Percentiles rank a stretch among this genome's conserved stretches.
Conservation (phyloP, 2,113 vertebrate genomes). For the Hystrix cristata region DNA sequence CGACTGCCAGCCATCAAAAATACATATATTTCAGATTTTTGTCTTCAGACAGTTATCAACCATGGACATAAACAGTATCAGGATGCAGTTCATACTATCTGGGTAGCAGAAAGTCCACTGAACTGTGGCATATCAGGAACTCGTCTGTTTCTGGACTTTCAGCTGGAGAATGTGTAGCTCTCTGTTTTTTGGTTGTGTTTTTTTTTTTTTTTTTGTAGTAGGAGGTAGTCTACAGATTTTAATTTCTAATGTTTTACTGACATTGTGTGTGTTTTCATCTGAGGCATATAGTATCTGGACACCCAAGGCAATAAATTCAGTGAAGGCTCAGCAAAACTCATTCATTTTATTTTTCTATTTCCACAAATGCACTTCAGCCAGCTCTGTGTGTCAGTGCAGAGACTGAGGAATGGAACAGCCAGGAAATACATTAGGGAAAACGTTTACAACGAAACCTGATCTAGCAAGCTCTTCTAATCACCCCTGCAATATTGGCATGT, state of each 20-base stretch:
- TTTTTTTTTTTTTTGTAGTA: background rate
- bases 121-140: no score
- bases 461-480: slow-evolving; percentile 44
- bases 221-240: background rate
- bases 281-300: background rate
- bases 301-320: background rate
- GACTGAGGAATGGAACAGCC: background rate
- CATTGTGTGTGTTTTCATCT: background rate
- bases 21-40: background rate
- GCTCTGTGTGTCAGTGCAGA: background rate
- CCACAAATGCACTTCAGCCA: background rate
- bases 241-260: slow-evolving; percentile 15
- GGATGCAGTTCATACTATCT: background rate
- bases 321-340: background rate
- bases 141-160: background rate
- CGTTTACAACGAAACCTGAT: slow-evolving; percentile 60
- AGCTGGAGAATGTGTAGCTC: background rate
- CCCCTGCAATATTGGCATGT: slow-evolving; percentile 66
- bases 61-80: background rate
- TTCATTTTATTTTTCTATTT: slow-evolving; percentile 5
- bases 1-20: background rate
- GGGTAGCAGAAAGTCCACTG: background rate
- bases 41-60: background rate
- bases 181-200: no score
- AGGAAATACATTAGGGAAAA: background rate